Percentiles rank a stretch among this genome's conserved stretches.
These are phyloP conservation scores for Graptemys geographica DNA, from an alignment of 2,797 vertebrate genomes.

Conservation along the genomic window DNA sequence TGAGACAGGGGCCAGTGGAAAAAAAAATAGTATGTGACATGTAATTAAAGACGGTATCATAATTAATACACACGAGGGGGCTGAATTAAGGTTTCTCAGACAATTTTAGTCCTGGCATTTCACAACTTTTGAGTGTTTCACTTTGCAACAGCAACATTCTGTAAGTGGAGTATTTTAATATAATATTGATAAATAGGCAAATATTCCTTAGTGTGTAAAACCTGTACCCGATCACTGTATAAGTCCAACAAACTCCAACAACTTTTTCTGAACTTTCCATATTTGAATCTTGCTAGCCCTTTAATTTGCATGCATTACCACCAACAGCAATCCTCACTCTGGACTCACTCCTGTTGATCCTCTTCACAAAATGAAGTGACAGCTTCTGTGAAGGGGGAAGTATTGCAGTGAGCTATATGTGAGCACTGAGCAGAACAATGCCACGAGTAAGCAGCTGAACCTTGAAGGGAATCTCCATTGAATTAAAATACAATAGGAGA, in stretches of 20 bases:
- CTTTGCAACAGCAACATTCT: neutral
- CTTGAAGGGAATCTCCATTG: slow-evolving; percentile 73
- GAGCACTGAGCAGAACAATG: slow-evolving; percentile 67
- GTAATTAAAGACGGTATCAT: neutral
- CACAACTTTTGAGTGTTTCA: neutral
- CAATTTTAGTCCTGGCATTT: neutral
- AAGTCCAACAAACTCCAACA: neutral
- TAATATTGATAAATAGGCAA: neutral
- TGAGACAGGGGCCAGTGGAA: fast-evolving
- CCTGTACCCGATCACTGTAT: neutral
- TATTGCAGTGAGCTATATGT: neutral
- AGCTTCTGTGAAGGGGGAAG: slow-evolving; percentile 60
- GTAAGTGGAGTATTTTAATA: neutral
- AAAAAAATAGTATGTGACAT: neutral
- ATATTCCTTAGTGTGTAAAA: slow-evolving; percentile 31
- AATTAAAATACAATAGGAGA: slow-evolving; percentile 72
- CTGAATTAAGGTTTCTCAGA: neutral
- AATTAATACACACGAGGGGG: neutral
- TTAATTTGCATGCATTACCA: slow-evolving; percentile 49
- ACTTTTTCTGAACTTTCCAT: neutral
- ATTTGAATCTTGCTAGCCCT: slow-evolving; percentile 35
- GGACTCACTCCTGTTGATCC: slow-evolving; percentile 60
- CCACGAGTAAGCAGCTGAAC: slow-evolving; percentile 64
- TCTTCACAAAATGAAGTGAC: slow-evolving; percentile 75
- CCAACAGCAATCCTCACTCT: slow-evolving; percentile 3